These are phyloP conservation scores for Neoscelio sp. DNA, from an alignment of 2,888 invertebrate species.

Conservation along the genomic window DNA sequence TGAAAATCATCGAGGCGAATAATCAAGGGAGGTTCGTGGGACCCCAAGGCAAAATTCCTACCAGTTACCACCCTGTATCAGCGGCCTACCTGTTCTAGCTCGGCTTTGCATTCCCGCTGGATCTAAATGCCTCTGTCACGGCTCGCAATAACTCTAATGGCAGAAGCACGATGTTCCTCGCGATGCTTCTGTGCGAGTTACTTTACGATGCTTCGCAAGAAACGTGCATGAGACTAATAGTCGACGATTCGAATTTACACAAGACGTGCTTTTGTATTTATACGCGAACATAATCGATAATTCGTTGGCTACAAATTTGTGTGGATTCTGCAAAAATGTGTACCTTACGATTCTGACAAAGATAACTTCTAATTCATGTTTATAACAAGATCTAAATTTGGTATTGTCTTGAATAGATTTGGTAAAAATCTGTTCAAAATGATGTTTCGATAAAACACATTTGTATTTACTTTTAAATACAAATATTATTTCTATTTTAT, in stretches of 20 bases:
- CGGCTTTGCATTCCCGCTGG: constrained; percentile 64
- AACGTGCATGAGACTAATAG: constrained; percentile 59
- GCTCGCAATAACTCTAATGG: constrained; percentile 74
- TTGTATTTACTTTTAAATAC: too few relatives aligned
- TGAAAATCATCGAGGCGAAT: constrained; percentile 52
- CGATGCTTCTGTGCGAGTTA: constrained; percentile 62
- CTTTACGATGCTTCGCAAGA: constrained; percentile 57
- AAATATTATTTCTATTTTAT: too few relatives aligned
- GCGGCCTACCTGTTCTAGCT: constrained; percentile 58
- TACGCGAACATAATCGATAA: constrained; percentile 55
- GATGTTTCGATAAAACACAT: too few relatives aligned
- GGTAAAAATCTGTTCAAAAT: too few relatives aligned
- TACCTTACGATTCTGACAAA: constrained; percentile 1
- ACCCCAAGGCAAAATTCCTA: constrained; percentile 71
- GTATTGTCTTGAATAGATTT: too few relatives aligned
- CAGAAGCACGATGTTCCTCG: constrained; percentile 71
- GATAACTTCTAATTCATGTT: too few relatives aligned
- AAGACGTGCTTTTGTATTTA: constrained; percentile 51
- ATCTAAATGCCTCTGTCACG: constrained; percentile 77
- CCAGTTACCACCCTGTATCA: constrained; percentile 68
- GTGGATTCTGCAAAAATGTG: constrained; percentile 5
- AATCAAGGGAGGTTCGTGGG: constrained; percentile 58
- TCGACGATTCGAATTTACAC: constrained; percentile 56
- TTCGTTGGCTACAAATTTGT: constrained; percentile 53
- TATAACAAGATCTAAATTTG: constrained; percentile 5